A percentile compares a stretch with the other conserved stretches of the same genome.
Evolutionary conservation across 2,888 invertebrate species (phyloP).

Genomic region (Myathropa florea): DNA sequence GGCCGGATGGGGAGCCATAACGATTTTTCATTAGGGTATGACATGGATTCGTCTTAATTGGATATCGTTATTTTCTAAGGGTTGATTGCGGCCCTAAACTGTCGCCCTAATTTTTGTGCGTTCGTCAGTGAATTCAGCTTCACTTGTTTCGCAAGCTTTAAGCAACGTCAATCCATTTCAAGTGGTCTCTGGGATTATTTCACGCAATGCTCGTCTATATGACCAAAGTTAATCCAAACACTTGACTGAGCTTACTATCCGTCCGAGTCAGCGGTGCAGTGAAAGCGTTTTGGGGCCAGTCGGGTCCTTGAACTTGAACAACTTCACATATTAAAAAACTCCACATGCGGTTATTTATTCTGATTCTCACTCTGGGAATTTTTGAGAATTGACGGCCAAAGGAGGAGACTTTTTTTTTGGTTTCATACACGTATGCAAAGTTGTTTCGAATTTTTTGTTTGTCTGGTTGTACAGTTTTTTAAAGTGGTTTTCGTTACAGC

Average conservation of each 20-base stretch:
- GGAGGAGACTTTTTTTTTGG: constrained; percentile 25
- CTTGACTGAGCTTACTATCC: not conserved
- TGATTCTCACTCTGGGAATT: constrained; percentile 8
- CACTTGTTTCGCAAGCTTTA: not conserved
- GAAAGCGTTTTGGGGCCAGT: not conserved
- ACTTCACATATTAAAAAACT: constrained; percentile 22
- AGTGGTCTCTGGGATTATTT: not conserved
- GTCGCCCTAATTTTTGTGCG: not conserved
- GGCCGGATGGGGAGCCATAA: not conserved
- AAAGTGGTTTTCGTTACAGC: not conserved
- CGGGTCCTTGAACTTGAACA: constrained; percentile 26
- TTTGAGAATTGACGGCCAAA: constrained; percentile 31
- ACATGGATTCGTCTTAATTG: not conserved
- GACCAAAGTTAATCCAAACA: not conserved
- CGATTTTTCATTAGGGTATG: not conserved
- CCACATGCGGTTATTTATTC: not conserved
- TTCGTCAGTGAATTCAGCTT: no score
- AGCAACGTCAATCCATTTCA: not conserved
- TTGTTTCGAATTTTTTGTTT: not conserved
- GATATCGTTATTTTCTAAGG: not conserved
- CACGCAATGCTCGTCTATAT: not conserved
- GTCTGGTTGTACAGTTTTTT: not conserved
- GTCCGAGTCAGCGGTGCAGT: not conserved
- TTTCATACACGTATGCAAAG: not conserved
- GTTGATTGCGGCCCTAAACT: not conserved